A percentile compares a stretch with the other conserved stretches of the same genome.
These are phyloP conservation scores for Vultur gryphus DNA, from an alignment of 2,797 vertebrate species.

Conservation along the genomic window DNA sequence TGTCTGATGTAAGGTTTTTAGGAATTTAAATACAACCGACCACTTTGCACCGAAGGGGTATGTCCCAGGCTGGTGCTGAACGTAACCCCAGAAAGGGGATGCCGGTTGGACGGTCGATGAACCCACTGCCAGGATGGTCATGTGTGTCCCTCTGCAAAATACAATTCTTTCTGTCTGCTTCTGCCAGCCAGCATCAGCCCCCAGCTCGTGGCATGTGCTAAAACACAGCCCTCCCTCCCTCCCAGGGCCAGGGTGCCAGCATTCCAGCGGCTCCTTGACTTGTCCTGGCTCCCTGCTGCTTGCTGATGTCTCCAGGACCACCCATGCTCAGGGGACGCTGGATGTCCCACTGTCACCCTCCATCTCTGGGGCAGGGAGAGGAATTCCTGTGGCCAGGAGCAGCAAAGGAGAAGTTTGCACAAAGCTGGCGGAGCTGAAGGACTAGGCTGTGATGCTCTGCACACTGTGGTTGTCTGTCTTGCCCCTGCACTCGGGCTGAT, in stretches of 20 bases:
- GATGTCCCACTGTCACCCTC: neutral
- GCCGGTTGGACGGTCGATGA: neutral
- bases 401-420: neutral
- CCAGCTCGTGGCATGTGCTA: accelerated
- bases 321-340: accelerated
- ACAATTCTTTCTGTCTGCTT: neutral
- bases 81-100: neutral
- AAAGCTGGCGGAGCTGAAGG: accelerated
- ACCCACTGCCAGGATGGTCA: neutral
- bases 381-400: neutral
- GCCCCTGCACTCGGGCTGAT: neutral
- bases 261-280: neutral
- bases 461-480: neutral
- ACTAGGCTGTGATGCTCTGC: neutral
- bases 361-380: neutral
- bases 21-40: neutral
- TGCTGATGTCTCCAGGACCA: neutral
- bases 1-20: neutral
- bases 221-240: neutral
- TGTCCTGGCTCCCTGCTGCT: neutral
- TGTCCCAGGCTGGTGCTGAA: neutral
- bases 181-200: neutral
- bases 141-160: neutral
- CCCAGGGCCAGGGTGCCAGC: neutral
- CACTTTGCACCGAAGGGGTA: neutral